Conservation (phyloP, 2,888 invertebrate genomes). For the Aphodius granarius region DNA sequence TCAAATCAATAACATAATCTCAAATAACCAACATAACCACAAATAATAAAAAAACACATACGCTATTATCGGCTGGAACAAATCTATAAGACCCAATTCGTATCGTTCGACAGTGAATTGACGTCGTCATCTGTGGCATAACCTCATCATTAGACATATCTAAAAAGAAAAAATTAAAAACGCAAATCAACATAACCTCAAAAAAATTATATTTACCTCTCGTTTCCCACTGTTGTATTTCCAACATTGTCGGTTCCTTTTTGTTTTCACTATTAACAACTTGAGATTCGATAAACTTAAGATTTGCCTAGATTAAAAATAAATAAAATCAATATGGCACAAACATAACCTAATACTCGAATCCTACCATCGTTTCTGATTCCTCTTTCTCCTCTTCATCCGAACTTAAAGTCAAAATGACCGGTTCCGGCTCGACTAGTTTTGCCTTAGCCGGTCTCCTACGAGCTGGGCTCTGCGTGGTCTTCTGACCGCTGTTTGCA, state of each 20-base stretch:
- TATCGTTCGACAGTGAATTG: conserved; percentile 68
- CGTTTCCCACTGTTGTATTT: conserved; percentile 36
- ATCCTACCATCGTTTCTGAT: background rate
- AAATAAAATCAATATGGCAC: background rate
- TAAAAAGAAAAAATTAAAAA: conserved; percentile 18
- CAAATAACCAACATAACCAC: background rate
- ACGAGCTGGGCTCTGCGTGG: background rate
- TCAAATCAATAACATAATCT: too few relatives aligned
- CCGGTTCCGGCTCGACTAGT: conserved; percentile 65
- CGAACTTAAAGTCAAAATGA: conserved; percentile 70
- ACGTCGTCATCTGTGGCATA: conserved; percentile 18
- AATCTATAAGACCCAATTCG: conserved; percentile 85
- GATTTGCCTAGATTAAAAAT: background rate
- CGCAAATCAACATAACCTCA: conserved; percentile 10
- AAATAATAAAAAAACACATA: too few relatives aligned
- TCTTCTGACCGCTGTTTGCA: background rate
- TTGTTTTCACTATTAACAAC: conserved; percentile 31
- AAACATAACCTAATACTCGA: background rate
- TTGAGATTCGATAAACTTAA: conserved; percentile 26
- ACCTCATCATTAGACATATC: conserved; percentile 34
- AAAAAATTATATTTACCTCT: conserved; percentile 8
- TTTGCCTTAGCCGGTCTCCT: conserved; percentile 51
- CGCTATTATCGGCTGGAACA: conserved; percentile 62
- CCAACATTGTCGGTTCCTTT: conserved; percentile 48
- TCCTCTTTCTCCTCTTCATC: conserved; percentile 62